phyloP scores from a whole-genome alignment of 2,113 vertebrate species.

The Crotophaga sulcirostris region DNA sequence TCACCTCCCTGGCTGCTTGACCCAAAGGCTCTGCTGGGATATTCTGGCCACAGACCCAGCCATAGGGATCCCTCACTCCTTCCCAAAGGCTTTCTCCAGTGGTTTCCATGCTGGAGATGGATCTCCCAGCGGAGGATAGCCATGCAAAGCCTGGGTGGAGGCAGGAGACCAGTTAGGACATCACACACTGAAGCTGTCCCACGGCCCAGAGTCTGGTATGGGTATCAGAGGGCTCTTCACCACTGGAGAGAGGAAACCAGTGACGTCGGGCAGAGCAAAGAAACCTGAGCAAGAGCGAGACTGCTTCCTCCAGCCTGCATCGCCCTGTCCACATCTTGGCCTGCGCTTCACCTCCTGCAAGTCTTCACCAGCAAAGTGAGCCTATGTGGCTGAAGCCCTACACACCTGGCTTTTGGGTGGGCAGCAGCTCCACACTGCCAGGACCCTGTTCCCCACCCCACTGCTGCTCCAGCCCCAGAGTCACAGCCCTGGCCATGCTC shows the following conservation, averaged over 20 bases:
- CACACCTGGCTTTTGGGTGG: not conserved
- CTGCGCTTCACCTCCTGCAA: not conserved
- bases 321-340: rapidly evolving
- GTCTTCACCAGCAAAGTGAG: not conserved
- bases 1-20: not conserved
- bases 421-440: not conserved
- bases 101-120: not conserved
- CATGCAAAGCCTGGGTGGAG: not conserved
- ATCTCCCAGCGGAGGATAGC: not conserved
- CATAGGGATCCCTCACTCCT: not conserved
- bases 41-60: not conserved
- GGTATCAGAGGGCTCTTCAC: not conserved
- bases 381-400: not conserved
- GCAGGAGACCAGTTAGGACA: not conserved
- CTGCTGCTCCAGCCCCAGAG: not conserved
- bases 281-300: not conserved
- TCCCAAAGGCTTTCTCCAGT: rapidly evolving
- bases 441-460: not conserved
- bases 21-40: rapidly evolving
- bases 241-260: not conserved
- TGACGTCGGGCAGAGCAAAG: not conserved
- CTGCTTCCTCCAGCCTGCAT: not conserved
- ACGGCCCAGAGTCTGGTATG: rapidly evolving
- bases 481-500: not conserved
- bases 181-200: rapidly evolving